Evolutionary conservation across 2,113 vertebrate genomes (phyloP), one percentile per base, ranked within the genome.

Genomic region (Coptodon rendalli): DNA sequence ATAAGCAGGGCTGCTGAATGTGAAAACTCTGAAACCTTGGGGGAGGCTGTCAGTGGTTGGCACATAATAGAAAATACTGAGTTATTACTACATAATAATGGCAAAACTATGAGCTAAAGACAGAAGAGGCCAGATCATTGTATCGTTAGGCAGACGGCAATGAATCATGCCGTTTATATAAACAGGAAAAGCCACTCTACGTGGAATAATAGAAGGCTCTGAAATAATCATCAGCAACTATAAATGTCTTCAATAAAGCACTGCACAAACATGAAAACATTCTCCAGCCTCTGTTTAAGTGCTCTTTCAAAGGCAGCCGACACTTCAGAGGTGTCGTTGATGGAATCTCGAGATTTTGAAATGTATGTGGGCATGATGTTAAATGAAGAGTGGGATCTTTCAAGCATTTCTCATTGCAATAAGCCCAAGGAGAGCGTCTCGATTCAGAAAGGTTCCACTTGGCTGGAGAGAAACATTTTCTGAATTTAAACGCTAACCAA

Each of bases 401-500:
- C 83, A 85, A 93, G 91, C 92, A 94, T 93, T 92, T 92, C 92
- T 92, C 92, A 91, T 93, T 95, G 90, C 91, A 93, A 91, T 93
- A 94, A 90, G 93, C 87, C 79, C 59, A 54, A 86, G 87, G 79
- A 89, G 89, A 50, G 87, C 63, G 80, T 95, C 93, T 66, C 86
- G 89, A 94, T 90, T 92, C 89, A 89, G 89, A 95, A 89, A 34
- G 86, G 91, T 96, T 96, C 92, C 89, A 92, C 90, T 93, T 36
- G 89, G 85, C 83, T 95, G 86, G 91, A 92, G 92, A 94, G 92
- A 94, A 95, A 93, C 93, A 94, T 95, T 95, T 95, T 95, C 89
- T 93, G 94, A 95, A 93, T 95, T 95, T 95, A 95, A 96, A 95
- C 90, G 84, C 91, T 84, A 86, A 86, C 78, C 87, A 85, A 93